These are phyloP conservation scores for Amiota communis DNA, from an alignment of 2,888 invertebrate species.

Conservation along the genomic window DNA sequence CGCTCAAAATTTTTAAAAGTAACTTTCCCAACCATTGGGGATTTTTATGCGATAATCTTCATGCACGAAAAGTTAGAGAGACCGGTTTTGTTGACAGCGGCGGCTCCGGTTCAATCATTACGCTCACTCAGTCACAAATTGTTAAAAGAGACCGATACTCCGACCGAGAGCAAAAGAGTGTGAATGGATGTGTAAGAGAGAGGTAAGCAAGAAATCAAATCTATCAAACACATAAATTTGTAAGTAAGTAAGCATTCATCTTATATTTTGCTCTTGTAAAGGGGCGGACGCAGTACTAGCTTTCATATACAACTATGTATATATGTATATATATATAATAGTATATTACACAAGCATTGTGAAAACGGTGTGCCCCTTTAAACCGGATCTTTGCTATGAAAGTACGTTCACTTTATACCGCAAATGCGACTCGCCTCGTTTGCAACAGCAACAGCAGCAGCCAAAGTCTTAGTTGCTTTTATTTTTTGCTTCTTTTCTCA, in stretches of 20 bases:
- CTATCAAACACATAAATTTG: too few relatives aligned
- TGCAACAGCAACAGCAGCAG: background rate
- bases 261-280: background rate
- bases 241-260: background rate
- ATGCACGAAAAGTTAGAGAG: background rate
- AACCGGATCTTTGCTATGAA: constrained; percentile 69
- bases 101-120: background rate
- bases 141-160: background rate
- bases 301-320: constrained; percentile 22
- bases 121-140: background rate
- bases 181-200: background rate
- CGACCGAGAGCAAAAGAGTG: background rate
- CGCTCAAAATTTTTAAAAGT: background rate
- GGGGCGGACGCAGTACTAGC: constrained; percentile 26
- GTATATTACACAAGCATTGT: constrained; percentile 58
- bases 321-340: constrained; percentile 27
- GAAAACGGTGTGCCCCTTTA: constrained; percentile 59
- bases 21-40: background rate
- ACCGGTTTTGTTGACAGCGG: constrained; percentile 9
- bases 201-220: background rate
- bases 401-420: constrained; percentile 69
- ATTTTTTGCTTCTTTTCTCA: too few relatives aligned
- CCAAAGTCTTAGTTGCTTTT: constrained; percentile 12
- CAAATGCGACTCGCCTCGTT: constrained; percentile 34
- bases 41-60: background rate